Evolutionary conservation across 2,888 invertebrate species (phyloP).

Genomic region (Tuta absoluta): DNA sequence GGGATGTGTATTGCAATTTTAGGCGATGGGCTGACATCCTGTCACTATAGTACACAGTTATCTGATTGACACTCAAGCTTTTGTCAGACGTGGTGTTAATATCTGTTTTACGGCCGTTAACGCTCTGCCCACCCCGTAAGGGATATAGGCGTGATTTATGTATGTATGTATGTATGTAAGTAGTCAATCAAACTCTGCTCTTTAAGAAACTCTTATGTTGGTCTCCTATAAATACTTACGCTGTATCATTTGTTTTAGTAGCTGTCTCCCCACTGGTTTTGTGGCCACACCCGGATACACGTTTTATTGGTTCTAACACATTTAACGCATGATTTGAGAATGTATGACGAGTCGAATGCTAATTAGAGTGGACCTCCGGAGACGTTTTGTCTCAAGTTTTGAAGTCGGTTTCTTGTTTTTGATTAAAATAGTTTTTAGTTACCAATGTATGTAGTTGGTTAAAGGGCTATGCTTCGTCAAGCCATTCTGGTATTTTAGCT

Average conservation of each 20-base stretch:
- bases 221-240: not conserved
- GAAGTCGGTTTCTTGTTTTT: constrained; percentile 36
- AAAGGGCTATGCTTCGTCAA: not conserved
- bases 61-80: too few species aligned
- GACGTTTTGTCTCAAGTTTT: constrained; percentile 48
- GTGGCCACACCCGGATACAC: constrained; percentile 23
- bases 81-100: too few species aligned
- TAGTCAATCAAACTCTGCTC: too few species aligned
- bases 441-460: too few species aligned
- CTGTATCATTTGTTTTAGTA: not conserved
- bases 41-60: too few species aligned
- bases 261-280: constrained; percentile 16
- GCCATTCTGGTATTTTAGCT: too few species aligned
- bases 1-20: too few species aligned
- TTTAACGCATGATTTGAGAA: constrained; percentile 48
- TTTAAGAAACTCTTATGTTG: not conserved
- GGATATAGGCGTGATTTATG: too few species aligned
- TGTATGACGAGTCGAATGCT: constrained; percentile 57
- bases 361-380: constrained; percentile 71
- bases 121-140: too few species aligned
- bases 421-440: not conserved
- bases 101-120: too few species aligned
- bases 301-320: constrained; percentile 45
- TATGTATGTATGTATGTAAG: too few species aligned
- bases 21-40: too few species aligned